Evolutionary conservation across 2,113 vertebrate species (phyloP).

Genomic region (Ranitomeya imitator): DNA sequence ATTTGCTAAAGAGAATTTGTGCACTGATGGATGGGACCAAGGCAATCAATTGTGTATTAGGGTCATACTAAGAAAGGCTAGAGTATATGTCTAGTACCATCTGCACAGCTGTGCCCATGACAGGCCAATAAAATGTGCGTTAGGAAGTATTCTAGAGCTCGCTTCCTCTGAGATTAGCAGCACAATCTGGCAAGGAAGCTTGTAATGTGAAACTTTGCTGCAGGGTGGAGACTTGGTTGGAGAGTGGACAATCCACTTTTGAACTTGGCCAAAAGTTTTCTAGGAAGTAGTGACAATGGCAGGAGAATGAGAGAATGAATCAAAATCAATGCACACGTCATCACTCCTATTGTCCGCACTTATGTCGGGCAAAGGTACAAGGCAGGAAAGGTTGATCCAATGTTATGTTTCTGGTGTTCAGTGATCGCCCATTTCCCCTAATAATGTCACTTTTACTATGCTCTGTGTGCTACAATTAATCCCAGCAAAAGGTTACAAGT

Average conservation of each 20-base stretch:
- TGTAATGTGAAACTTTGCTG: background rate
- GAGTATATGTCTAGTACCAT: background rate
- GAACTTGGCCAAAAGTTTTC: background rate
- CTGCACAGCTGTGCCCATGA: background rate
- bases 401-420: background rate
- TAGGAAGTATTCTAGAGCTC: background rate
- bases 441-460: background rate
- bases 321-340: background rate
- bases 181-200: constrained; percentile 39
- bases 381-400: background rate
- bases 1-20: background rate
- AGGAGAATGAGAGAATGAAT: constrained; percentile 6
- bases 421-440: background rate
- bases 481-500: background rate
- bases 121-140: background rate
- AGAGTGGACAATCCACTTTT: background rate
- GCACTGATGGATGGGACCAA: background rate
- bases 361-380: background rate
- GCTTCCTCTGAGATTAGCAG: constrained; percentile 23
- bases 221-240: background rate
- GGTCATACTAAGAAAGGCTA: background rate
- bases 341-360: background rate
- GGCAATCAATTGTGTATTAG: background rate
- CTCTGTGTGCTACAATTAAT: background rate
- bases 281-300: constrained; percentile 21